Conservation (phyloP, 2,888 invertebrate species). For the Ypsolopha sequella region DNA sequence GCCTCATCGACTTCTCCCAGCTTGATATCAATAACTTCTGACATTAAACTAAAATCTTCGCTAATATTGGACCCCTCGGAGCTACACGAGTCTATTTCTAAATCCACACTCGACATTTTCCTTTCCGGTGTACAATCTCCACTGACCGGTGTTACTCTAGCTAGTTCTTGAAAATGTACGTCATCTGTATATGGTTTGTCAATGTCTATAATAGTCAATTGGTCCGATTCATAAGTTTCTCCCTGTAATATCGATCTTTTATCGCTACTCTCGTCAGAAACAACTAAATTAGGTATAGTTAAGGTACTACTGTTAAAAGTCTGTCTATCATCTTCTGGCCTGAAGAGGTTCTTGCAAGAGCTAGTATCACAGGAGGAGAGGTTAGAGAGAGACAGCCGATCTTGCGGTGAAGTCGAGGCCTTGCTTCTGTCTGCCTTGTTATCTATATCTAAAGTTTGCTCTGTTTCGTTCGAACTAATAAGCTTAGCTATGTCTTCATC, state of each 20-base stretch:
- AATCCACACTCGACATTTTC: slow-evolving; percentile 51
- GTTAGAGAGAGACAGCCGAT: slow-evolving; percentile 50
- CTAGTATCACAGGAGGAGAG: slow-evolving; percentile 60
- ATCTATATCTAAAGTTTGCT: slow-evolving; percentile 40
- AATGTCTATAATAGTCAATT: slow-evolving; percentile 76
- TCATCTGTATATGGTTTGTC: slow-evolving; percentile 68
- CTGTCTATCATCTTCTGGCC: slow-evolving; percentile 41
- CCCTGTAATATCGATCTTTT: slow-evolving; percentile 58
- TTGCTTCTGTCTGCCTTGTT: slow-evolving; percentile 34
- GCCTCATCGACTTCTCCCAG: slow-evolving; percentile 51
- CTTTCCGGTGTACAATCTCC: slow-evolving; percentile 54
- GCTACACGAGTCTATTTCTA: slow-evolving; percentile 68
- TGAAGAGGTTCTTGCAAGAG: slow-evolving; percentile 56
- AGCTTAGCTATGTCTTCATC: slow-evolving; percentile 67
- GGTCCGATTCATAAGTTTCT: slow-evolving; percentile 71
- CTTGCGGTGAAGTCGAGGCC: slow-evolving; percentile 42
- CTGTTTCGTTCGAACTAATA: slow-evolving; percentile 47
- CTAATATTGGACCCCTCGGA: slow-evolving; percentile 76
- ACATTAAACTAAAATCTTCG: slow-evolving; percentile 79
- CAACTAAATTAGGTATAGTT: slow-evolving; percentile 61
- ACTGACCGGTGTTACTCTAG: slow-evolving; percentile 40
- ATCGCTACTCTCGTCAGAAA: slow-evolving; percentile 57
- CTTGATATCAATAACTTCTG: slow-evolving; percentile 74
- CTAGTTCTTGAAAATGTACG: slow-evolving; percentile 44
- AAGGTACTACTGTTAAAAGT: slow-evolving; percentile 53